Evolutionary conservation across 2,888 invertebrate species (phyloP), one percentile per base, ranked within the genome.

Genomic region (Amphipyra berbera): DNA sequence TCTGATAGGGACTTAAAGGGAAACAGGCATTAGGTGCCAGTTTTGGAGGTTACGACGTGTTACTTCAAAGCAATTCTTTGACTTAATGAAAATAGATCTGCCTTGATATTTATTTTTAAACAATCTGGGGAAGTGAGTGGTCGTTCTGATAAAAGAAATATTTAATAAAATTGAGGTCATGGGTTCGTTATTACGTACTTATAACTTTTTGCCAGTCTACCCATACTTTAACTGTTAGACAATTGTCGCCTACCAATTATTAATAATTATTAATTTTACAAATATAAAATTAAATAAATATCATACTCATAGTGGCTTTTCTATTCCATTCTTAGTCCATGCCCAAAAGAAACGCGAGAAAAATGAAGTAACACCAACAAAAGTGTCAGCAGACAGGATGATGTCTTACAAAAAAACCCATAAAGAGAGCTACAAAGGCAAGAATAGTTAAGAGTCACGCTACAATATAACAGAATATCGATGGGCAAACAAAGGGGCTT

Each of bases 391-490:
- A 44, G 59, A 61, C 61, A 57, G 60, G 59, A 80, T 80, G 61
- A 78, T 67, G 67, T 48, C 58, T 62, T 60, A 65, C 72, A 71
- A 79, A 84, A 82, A 82, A 80, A 73, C 50, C 55, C 71, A 78
- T 81, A 83, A 79, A 85, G 74, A 75, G 66, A 65, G 64, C 56
- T 69, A 85, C 83, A 84, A 85, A 80, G 76, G 81, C 76, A 79
- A 74, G 73, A 83, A 83, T 84, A 81, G 82, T 78, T 79, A 79
- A 82, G 67, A 85, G 86, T 84, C 85, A 84, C 73, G 85, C 80
- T 82, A 89, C 86, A 88, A 87, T 88, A 85, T 78, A 80, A 69
- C 76, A 78, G 79, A 87, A 73, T 84, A 86, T 84, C 82, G 86
- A 86, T 81, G 81, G 76, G 73, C 76, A 80, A 82, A 90, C 90